These are phyloP conservation scores for Oxyscelio sp. DNA, from an alignment of 2,888 invertebrate species.

Conservation along the genomic window DNA sequence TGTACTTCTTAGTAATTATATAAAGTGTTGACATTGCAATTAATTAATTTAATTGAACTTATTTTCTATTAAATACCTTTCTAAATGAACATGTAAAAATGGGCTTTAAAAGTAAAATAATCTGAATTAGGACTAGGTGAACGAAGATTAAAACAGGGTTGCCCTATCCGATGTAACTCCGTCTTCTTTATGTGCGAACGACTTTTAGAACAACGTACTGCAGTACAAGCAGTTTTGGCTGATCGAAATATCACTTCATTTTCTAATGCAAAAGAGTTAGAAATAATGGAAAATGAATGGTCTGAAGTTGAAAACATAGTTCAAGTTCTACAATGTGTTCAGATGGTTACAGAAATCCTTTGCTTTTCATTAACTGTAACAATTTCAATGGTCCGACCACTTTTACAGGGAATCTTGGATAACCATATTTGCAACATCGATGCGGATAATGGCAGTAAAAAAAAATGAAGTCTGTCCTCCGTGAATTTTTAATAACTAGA, in stretches of 20 bases:
- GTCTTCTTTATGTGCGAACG: neutral
- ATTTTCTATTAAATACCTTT: too few species aligned
- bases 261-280: neutral
- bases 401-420: neutral
- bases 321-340: slow-evolving; percentile 1
- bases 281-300: slow-evolving; percentile 19
- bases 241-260: slow-evolving; percentile 1
- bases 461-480: neutral
- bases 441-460: neutral
- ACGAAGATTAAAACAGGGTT: neutral
- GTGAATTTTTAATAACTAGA: neutral
- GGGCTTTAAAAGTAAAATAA: neutral
- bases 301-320: neutral
- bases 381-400: slow-evolving; percentile 8
- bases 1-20: too few species aligned
- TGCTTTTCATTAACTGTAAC: neutral
- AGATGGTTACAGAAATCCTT: slow-evolving; percentile 5
- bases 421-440: neutral
- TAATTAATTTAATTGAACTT: too few species aligned
- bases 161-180: neutral
- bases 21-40: too few species aligned
- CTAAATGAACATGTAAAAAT: too few species aligned
- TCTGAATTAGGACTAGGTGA: neutral
- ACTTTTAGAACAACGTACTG: neutral
- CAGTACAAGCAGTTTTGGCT: neutral